phyloP scores from a whole-genome alignment of 2,888 invertebrate genomes.

The Pheosia tremula region DNA sequence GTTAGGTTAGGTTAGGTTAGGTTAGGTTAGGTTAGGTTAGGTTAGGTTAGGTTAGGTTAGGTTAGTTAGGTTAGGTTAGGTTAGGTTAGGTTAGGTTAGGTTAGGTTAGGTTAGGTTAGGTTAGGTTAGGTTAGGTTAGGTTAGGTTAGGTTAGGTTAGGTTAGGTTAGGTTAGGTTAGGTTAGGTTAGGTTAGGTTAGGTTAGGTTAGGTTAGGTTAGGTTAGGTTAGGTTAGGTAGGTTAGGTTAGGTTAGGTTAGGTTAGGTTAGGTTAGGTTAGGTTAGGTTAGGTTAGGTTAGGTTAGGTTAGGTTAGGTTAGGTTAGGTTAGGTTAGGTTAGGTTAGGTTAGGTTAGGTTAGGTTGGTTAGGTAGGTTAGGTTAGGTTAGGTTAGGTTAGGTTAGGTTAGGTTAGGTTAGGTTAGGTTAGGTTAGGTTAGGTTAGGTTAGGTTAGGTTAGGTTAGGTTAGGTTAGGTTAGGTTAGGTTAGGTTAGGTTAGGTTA shows the following conservation, averaged over 20 bases:
- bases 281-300: conserved; percentile 23
- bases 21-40: conserved; percentile 35
- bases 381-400: conserved; percentile 18
- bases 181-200: conserved; percentile 31
- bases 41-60: conserved; percentile 27
- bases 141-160: conserved; percentile 27
- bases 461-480: conserved; percentile 16
- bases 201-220: conserved; percentile 30
- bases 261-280: conserved; percentile 29
- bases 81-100: conserved; percentile 27
- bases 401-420: conserved; percentile 27
- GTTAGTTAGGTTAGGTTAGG: conserved; percentile 31
- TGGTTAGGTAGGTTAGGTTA: conserved; percentile 20
- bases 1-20: conserved; percentile 36
- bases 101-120: conserved; percentile 27
- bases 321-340: conserved; percentile 25
- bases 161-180: conserved; percentile 30
- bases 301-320: conserved; percentile 22
- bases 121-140: conserved; percentile 27
- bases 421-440: conserved; percentile 24
- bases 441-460: conserved; percentile 24
- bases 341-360: conserved; percentile 23
- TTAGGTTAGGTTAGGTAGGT: conserved; percentile 31
- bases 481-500: conserved; percentile 15
- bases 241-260: conserved; percentile 17